Evolutionary conservation across 1,140 invertebrate species (phyloP).

Genomic region (Halyomorpha halys): DNA sequence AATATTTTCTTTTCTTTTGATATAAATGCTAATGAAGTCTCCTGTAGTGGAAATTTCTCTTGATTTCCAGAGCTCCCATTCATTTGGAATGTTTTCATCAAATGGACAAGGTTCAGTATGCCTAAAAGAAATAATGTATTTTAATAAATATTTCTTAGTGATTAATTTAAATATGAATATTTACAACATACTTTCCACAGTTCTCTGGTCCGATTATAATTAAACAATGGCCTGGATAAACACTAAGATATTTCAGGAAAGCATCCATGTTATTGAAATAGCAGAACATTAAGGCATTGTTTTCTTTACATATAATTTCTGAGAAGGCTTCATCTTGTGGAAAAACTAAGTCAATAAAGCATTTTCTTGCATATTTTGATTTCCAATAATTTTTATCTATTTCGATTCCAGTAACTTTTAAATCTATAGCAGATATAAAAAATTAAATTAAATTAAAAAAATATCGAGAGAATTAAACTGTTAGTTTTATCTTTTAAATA

Average conservation of each 20-base stretch:
- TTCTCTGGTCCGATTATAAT: slow-evolving; percentile 8
- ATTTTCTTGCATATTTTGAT: not conserved
- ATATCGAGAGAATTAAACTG: too few species aligned
- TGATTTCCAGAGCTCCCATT: not conserved
- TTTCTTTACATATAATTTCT: not conserved
- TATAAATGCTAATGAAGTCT: not conserved
- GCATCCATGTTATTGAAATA: slow-evolving; percentile 13
- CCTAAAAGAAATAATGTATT: not conserved
- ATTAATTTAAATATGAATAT: not conserved
- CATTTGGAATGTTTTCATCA: slow-evolving; percentile 1
- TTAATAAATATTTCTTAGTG: not conserved
- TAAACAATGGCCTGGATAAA: slow-evolving; percentile 7
- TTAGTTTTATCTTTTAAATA: too few species aligned
- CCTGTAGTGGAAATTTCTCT: not conserved
- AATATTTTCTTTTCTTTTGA: not conserved
- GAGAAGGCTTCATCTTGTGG: slow-evolving; percentile 6
- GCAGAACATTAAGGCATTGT: slow-evolving; percentile 15
- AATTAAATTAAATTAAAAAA: too few species aligned
- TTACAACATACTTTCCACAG: slow-evolving; percentile 5
- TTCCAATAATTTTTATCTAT: slow-evolving; percentile 15
- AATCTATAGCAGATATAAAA: not conserved
- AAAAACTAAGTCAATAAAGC: not conserved
- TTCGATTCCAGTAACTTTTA: slow-evolving; percentile 5
- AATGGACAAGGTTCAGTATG: slow-evolving; percentile 1
- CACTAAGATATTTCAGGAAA: not conserved